phyloP scores from a whole-genome alignment of 2,888 invertebrate genomes.

The Volucella inanis region DNA sequence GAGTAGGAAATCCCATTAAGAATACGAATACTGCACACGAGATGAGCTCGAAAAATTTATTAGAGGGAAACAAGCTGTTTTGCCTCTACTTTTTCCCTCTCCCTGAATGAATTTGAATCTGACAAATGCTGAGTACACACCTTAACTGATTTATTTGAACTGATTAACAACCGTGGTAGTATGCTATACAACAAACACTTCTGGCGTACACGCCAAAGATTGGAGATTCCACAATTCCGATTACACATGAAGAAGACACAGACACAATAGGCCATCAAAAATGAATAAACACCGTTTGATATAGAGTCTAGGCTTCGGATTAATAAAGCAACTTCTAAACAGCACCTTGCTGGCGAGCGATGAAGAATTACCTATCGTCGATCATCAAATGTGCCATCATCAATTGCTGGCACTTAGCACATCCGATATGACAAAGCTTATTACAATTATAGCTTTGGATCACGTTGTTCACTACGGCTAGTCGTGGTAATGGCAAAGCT shows the following conservation, averaged over 20 bases:
- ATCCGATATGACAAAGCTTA: slow-evolving; percentile 64
- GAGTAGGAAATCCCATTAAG: slow-evolving; percentile 35
- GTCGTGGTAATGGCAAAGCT: slow-evolving; percentile 16
- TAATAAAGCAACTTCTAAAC: slow-evolving; percentile 53
- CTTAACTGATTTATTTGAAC: slow-evolving; percentile 69
- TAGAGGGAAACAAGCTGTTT: slow-evolving; percentile 18
- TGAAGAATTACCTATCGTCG: slow-evolving; percentile 62
- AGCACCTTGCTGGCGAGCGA: slow-evolving; percentile 24
- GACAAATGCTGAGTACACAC: slow-evolving; percentile 48
- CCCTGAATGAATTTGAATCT: neutral
- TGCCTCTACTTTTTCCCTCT: neutral
- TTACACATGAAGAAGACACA: slow-evolving; percentile 28
- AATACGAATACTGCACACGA: slow-evolving; percentile 40
- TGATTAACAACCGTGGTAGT: slow-evolving; percentile 51
- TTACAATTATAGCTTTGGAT: slow-evolving; percentile 46
- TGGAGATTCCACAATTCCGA: slow-evolving; percentile 25
- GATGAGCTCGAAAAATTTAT: slow-evolving; percentile 29
- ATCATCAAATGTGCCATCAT: slow-evolving; percentile 67
- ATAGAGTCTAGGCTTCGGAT: slow-evolving; percentile 24
- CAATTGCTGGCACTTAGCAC: slow-evolving; percentile 64
- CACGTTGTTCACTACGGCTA: neutral
- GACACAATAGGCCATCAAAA: slow-evolving; percentile 32
- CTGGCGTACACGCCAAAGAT: slow-evolving; percentile 26
- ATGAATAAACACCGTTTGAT: neutral
- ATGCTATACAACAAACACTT: slow-evolving; percentile 51